Evolutionary conservation across 2,113 vertebrate genomes (phyloP), one percentile per base, ranked within the genome.

Genomic region (Lepus europaeus): DNA sequence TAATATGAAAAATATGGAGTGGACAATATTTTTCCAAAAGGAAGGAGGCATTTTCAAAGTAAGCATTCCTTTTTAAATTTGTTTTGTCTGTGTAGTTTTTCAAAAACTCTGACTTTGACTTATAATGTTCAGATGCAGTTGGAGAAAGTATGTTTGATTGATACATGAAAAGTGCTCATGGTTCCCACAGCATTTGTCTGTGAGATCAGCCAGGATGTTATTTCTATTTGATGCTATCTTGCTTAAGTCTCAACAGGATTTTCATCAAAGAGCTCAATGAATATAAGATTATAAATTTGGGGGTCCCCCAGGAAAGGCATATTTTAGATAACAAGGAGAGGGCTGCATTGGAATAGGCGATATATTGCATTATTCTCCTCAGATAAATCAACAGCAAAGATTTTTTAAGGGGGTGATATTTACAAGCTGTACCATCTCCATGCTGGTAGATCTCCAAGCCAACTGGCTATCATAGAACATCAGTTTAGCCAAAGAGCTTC

Each of bases 251-350:
- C 82, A 88, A 69, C 33, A 93, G 73, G 22, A 88, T 95, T 85
- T 90, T 59, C 51, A 74, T 96, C 73, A 92, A 90, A 93, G 45
- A 63, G 1, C 20, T 91, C 61, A 81, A 25, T 91, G 63, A 93
- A 96, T 90, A 84, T 78, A 93, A 95, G 53, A 93, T 90, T 59
- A 84, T 90, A 88, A 84, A 78, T 70, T 63, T 88, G 85, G 56
- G 31, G 14, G 70, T 96, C n/a, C 79, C 78, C 22, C 63, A 93
- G 68, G 51, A 92, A 90, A 33, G 8, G n/a, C 49, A 39, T 90
- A 70, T 85, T 90, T 95, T 90, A 66, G 68, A 81, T 78, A 85
- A 77, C 74, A 97, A 86, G 27, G 25, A 69, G 10, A 76, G 39
- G 27, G 10, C 68, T 84, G 3, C 36, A 45, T 16, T 93, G n/a